Evolutionary conservation across 2,797 vertebrate genomes (phyloP).

Genomic region (Presbytis comata): DNA sequence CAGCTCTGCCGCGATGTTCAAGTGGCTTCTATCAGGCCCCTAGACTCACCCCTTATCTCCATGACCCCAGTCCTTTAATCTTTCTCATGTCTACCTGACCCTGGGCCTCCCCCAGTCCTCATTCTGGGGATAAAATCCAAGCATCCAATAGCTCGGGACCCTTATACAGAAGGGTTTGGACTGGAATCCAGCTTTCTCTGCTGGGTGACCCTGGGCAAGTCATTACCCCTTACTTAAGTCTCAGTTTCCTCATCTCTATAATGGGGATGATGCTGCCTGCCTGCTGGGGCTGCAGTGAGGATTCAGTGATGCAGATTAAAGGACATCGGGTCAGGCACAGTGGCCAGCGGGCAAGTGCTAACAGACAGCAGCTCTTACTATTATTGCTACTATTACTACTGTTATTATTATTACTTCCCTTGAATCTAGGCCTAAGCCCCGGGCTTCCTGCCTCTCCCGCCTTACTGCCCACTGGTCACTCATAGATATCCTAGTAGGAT

Average conservation of each 20-base stretch:
- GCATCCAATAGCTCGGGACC: background rate
- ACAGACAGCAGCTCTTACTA: background rate
- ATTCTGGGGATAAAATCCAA: background rate
- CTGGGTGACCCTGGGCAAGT: background rate
- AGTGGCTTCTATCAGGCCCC: background rate
- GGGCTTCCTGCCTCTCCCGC: background rate
- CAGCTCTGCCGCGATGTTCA: background rate
- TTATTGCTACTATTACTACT: background rate
- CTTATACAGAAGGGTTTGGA: background rate
- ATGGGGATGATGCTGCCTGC: background rate
- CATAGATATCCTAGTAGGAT: background rate
- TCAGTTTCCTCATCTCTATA: background rate
- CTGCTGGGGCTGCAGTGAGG: background rate
- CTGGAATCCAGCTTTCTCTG: background rate
- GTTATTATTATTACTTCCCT: background rate
- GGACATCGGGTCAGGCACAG: background rate
- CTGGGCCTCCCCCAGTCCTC: background rate
- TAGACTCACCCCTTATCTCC: background rate
- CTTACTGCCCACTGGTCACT: background rate
- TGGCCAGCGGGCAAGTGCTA: background rate
- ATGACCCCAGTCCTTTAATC: background rate
- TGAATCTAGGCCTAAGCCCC: background rate
- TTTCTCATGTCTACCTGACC: background rate
- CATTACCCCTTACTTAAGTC: background rate
- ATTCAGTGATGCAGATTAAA: background rate